Conservation (phyloP, 2,113 vertebrate genomes). For the Sphyrna mokarran region DNA sequence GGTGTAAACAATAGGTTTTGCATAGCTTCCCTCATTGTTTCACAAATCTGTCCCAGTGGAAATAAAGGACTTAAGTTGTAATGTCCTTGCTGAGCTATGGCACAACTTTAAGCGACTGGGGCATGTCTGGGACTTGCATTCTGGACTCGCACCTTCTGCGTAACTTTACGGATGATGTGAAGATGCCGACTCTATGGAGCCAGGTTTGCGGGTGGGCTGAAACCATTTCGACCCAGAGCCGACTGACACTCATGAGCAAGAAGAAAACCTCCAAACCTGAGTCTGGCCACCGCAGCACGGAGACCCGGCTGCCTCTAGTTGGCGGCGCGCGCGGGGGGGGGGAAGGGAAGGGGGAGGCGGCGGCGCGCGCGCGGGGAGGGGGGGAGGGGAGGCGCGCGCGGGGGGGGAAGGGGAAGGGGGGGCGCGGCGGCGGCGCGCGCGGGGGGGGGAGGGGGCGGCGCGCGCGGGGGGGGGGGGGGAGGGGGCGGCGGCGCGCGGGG, state of each 20-base stretch:
- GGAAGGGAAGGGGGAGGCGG: no score
- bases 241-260: no score
- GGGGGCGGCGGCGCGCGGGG: no score
- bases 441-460: not conserved
- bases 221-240: no score
- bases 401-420: no score
- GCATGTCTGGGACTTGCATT: not conserved
- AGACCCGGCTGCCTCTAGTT: no score
- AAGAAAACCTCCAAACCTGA: no score
- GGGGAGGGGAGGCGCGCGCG: no score
- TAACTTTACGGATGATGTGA: not conserved
- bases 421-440: no score
- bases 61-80: not conserved
- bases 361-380: not conserved
- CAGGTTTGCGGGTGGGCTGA: no score
- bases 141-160: not conserved
- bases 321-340: no score
- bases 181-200: no score
- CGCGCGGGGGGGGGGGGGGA: not conserved
- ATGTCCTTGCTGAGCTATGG: not conserved
- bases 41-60: not conserved
- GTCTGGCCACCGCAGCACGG: not conserved
- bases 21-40: not conserved
- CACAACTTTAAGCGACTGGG: not conserved
- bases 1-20: not conserved